Evolutionary conservation across 2,797 vertebrate genomes (phyloP), one percentile per base, ranked within the genome.

Genomic region (Eleutherodactylus coqui): DNA sequence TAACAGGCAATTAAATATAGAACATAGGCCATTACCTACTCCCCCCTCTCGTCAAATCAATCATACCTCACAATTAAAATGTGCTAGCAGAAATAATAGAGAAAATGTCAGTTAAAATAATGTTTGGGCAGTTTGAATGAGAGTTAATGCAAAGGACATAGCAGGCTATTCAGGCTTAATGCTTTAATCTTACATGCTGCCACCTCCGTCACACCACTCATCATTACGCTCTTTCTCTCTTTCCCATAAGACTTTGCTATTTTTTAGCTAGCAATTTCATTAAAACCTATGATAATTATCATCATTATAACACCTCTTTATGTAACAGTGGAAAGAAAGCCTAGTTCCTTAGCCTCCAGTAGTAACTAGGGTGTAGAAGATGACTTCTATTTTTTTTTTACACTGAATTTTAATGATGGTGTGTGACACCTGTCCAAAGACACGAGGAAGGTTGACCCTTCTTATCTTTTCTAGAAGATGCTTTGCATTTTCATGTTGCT

Each of bases 221-320:
- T 84, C 75, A 83, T 84, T 84, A 58, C 69, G 80, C n/a, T 60
- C 67, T 72, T 49, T 67, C 83, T 69, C 79, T 81, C 72, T 86
- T 82, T 87, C 77, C 58, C 86, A 80, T 81, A 87, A 80, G 76
- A 43, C 75, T 67, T 43, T 64, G 72, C 67, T 11, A 60, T 73
- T 53, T 87, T 62, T 60, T 34, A 77, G 75, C 69, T 53, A 53
- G 36, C 67, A 79, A 80, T 84, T 79, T 84, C 82, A 84, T 84
- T 87, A 84, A 87, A 87, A 83, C 69, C 82, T 75, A 80, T 84
- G 76, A 84, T 84, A 87, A 87, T 87, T 87, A 87, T 84, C 86
- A 84, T 87, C 82, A 87, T 87, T 87, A 87, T 75, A 83, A 84
- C 77, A 75, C 76, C 55, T 84, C 82, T 87, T 87, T 87, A 87